A percentile compares a stretch with the other conserved stretches of the same genome.
Conservation (phyloP, 1,140 invertebrate species). For the Colletes gigas region DNA sequence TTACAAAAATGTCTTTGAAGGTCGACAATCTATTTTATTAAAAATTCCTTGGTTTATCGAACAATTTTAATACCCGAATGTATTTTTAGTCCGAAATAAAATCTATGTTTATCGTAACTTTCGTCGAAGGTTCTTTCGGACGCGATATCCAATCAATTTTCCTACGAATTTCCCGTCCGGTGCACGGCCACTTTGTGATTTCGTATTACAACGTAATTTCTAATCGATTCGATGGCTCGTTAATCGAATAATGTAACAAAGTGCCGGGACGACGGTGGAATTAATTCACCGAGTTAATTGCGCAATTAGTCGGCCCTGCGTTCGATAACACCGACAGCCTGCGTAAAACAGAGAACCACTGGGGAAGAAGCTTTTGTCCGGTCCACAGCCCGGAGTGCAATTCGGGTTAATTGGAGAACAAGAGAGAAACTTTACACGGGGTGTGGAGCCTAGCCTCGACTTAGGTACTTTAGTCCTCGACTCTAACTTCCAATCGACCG, state of each 20-base stretch:
- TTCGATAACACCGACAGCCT: neutral
- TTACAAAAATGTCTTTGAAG: no score
- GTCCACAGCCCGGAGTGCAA: constrained; percentile 35
- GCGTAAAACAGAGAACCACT: constrained; percentile 17
- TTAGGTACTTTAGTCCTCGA: constrained; percentile 20
- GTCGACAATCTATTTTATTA: no score
- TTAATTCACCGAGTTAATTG: constrained; percentile 20
- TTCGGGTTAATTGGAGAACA: constrained; percentile 56
- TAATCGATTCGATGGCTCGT: neutral
- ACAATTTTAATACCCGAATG: no score
- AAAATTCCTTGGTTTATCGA: no score
- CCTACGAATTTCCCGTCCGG: neutral
- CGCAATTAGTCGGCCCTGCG: neutral
- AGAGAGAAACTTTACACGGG: constrained; percentile 40
- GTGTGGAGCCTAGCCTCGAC: constrained; percentile 27
- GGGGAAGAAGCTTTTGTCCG: constrained; percentile 32
- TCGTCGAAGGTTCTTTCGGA: neutral
- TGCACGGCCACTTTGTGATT: neutral
- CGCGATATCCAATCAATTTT: neutral
- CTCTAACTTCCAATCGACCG: neutral
- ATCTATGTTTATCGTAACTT: neutral
- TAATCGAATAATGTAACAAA: constrained; percentile 6
- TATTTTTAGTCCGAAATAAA: no score
- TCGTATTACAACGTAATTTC: neutral
- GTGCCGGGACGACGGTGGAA: neutral